Percentiles rank a stretch among this genome's conserved stretches.
Conservation (phyloP, 2,888 invertebrate species). For the Lasioglossum oenotherae region DNA sequence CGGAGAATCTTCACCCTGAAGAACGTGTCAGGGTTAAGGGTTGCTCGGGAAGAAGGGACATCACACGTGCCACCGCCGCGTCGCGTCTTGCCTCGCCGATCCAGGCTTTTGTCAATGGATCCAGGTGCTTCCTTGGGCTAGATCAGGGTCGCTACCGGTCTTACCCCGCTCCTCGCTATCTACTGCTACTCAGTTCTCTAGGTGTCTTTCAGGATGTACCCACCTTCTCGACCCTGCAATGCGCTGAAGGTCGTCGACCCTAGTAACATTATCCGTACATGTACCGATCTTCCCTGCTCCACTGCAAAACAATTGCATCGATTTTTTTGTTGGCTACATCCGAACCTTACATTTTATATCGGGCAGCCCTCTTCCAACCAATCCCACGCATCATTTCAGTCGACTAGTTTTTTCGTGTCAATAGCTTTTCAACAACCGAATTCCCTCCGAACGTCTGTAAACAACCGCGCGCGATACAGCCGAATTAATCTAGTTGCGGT, state of each 20-base stretch:
- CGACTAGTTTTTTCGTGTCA: no score
- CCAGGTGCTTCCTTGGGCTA: neutral
- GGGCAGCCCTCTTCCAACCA: no score
- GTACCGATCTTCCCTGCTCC: neutral
- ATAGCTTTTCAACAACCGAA: no score
- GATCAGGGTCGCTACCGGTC: slow-evolving; percentile 3
- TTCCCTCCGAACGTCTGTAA: no score
- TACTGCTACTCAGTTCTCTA: neutral
- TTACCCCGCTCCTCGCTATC: neutral
- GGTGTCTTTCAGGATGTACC: neutral
- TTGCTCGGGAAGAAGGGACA: neutral
- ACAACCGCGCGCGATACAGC: no score
- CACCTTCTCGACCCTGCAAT: neutral
- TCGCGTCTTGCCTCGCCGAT: neutral
- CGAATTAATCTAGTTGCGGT: no score
- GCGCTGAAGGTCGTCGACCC: neutral
- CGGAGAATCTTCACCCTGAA: slow-evolving; percentile 2
- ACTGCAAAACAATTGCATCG: no score
- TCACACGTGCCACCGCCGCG: neutral
- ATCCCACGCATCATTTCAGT: no score
- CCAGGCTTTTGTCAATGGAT: neutral
- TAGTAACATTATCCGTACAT: neutral
- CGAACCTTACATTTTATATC: no score
- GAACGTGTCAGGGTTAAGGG: neutral
- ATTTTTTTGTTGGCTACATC: no score